Conservation (phyloP, 1,140 invertebrate genomes). For the Antheraea mylitta region DNA sequence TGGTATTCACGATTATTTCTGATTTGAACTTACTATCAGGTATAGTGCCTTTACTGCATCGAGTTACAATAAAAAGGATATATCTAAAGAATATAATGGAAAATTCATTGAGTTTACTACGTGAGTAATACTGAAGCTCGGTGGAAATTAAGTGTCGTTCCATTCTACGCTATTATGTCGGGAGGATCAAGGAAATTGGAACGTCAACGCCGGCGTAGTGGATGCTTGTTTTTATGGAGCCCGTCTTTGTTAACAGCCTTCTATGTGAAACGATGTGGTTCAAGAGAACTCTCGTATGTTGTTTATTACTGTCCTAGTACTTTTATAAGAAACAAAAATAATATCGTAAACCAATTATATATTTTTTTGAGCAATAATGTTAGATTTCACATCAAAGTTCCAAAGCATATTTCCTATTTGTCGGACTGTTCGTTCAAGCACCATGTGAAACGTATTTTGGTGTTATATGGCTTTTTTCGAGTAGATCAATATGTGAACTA, state of each 20-base stretch:
- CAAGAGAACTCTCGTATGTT: background rate
- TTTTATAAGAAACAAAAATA: background rate
- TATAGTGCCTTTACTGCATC: too few species aligned
- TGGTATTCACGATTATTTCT: too few species aligned
- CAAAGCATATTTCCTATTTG: too few species aligned
- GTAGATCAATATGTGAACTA: too few species aligned
- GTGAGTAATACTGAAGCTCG: constrained; percentile 18
- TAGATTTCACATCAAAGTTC: too few species aligned
- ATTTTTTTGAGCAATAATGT: too few species aligned
- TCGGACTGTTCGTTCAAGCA: too few species aligned
- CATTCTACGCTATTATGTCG: constrained; percentile 35
- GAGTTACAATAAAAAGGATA: too few species aligned
- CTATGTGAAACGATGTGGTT: constrained; percentile 1
- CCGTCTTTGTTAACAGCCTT: constrained; percentile 6
- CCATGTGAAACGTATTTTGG: too few species aligned
- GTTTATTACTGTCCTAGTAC: background rate
- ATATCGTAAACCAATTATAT: background rate
- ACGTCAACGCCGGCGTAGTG: constrained; percentile 28
- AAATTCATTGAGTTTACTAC: constrained; percentile 5
- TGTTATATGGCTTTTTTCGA: too few species aligned
- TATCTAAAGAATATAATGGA: background rate
- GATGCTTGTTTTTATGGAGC: constrained; percentile 9
- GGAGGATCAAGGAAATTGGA: constrained; percentile 46
- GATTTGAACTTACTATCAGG: too few species aligned
- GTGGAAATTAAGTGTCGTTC: constrained; percentile 46